These are phyloP conservation scores for Hirudinaria manillensis DNA, from an alignment of 2,888 invertebrate species.

Conservation along the genomic window DNA sequence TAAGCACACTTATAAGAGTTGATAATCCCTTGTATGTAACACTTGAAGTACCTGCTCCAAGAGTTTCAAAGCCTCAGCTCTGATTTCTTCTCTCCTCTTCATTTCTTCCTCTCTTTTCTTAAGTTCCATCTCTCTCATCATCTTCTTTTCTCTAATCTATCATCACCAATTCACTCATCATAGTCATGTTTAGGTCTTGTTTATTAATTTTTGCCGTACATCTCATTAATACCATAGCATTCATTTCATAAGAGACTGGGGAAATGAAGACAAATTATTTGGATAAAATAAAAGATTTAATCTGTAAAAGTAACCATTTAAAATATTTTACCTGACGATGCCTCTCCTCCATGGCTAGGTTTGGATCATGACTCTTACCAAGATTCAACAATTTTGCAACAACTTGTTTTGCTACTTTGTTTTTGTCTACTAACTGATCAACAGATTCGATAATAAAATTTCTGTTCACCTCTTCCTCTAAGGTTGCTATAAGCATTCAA, in stretches of 20 bases:
- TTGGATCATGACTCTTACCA: background rate
- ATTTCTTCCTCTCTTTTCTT: conserved; percentile 19
- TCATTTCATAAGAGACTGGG: background rate
- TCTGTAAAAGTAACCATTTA: background rate
- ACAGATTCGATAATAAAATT: background rate
- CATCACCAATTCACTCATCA: background rate
- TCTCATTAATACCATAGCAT: no score
- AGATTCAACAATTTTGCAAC: background rate
- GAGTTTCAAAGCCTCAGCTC: conserved; percentile 10
- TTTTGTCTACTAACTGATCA: background rate
- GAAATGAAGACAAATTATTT: background rate
- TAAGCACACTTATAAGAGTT: no score
- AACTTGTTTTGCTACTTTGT: conserved; percentile 11
- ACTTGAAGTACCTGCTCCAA: conserved; percentile 14
- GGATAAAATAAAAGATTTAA: background rate
- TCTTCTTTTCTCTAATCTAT: conserved; percentile 5
- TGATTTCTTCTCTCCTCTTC: conserved; percentile 20
- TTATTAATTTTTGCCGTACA: no score
- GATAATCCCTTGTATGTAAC: no score
- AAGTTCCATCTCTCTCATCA: conserved; percentile 11
- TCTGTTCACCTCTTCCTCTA: background rate
- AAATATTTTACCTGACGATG: conserved; percentile 4
- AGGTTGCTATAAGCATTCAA: background rate
- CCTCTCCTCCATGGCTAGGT: background rate
- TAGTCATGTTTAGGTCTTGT: background rate